Evolutionary conservation across 2,888 invertebrate genomes (phyloP).

Genomic region (Urechis unicinctus): DNA sequence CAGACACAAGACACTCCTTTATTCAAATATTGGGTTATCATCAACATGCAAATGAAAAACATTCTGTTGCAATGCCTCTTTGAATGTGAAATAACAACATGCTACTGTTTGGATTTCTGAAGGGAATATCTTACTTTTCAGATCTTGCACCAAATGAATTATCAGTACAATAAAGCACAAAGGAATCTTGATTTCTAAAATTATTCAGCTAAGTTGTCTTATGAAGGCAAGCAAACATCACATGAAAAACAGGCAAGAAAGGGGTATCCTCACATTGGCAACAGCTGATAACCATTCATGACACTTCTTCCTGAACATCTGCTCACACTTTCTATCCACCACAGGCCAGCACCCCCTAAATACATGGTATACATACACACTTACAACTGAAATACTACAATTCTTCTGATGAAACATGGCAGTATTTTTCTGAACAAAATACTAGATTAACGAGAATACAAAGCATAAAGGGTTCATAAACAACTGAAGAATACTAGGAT

Average conservation of each 20-base stretch:
- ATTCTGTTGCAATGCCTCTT: neutral
- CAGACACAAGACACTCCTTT: too few species aligned
- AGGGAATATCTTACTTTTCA: too few species aligned
- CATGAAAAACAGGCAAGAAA: neutral
- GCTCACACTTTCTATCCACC: slow-evolving; percentile 40
- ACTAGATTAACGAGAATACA: neutral
- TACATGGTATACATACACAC: slow-evolving; percentile 3
- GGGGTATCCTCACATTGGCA: slow-evolving; percentile 29
- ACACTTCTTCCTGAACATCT: slow-evolving; percentile 36
- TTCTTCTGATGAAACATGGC: neutral
- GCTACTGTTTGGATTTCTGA: too few species aligned
- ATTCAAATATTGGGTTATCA: too few species aligned
- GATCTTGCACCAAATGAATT: too few species aligned
- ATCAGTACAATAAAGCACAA: neutral
- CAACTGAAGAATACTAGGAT: slow-evolving; percentile 5
- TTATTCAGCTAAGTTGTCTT: neutral
- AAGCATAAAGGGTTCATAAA: neutral
- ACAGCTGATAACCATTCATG: slow-evolving; percentile 39
- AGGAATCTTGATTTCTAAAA: neutral
- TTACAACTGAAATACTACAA: neutral
- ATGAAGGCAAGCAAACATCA: neutral
- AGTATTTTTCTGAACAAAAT: neutral
- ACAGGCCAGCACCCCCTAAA: slow-evolving; percentile 46
- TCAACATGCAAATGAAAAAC: neutral
- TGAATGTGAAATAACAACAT: too few species aligned